Conservation (phyloP, 1,140 invertebrate species). For the Nylanderia fulva region DNA sequence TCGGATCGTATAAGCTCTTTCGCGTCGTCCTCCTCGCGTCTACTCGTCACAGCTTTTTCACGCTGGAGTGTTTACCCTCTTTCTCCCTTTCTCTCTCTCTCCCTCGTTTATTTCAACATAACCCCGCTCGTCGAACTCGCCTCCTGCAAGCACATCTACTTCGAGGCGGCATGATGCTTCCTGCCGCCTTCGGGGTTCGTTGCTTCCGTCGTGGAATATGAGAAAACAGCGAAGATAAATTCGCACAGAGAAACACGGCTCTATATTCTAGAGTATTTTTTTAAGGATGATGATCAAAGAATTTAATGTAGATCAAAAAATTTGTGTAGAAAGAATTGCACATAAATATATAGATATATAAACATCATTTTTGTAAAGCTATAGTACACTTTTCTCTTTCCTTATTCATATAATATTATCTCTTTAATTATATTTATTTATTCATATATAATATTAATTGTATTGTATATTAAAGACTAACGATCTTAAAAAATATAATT, state of each 20-base stretch:
- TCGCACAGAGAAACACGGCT: background rate
- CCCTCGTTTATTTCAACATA: background rate
- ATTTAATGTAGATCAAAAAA: too few relatives aligned
- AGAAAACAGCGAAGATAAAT: conserved; percentile 36
- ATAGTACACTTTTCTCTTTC: background rate
- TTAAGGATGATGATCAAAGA: background rate
- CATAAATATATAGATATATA: background rate
- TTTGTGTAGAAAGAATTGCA: background rate
- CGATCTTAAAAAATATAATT: background rate
- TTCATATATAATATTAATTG: background rate
- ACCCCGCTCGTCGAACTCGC: background rate
- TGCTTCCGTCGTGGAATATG: conserved; percentile 20
- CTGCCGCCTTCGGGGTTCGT: background rate
- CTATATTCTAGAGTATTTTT: conserved; percentile 1
- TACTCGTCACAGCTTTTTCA: conserved; percentile 50
- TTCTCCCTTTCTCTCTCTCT: background rate
- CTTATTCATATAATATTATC: background rate
- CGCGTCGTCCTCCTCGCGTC: background rate
- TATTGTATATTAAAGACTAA: background rate
- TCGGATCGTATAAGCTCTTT: conserved; percentile 37
- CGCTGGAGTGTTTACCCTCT: conserved; percentile 53
- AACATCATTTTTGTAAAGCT: background rate
- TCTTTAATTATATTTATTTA: background rate
- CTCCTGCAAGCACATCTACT: background rate
- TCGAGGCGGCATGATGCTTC: conserved; percentile 3